A percentile compares a stretch with the other conserved stretches of the same genome.
phyloP scores from a whole-genome alignment of 1,140 invertebrate species.

The Asobara japonica region DNA sequence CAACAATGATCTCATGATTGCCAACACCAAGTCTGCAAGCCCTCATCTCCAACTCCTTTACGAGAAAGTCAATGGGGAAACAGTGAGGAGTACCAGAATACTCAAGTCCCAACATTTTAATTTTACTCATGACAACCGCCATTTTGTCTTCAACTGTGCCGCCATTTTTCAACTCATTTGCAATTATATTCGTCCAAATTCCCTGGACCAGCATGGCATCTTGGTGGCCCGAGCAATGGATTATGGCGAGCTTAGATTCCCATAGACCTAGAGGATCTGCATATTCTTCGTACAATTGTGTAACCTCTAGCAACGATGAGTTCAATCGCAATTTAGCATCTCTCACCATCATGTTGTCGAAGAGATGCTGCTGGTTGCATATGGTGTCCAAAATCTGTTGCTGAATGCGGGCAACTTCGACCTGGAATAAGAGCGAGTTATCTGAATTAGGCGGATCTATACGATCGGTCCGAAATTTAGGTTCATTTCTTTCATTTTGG shows the following conservation, averaged over 20 bases:
- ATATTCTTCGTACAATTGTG: conserved; percentile 85
- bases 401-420: conserved; percentile 88
- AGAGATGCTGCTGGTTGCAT: conserved; percentile 59
- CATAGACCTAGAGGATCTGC: conserved; percentile 83
- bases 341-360: conserved; percentile 58
- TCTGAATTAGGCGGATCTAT: too few relatives aligned
- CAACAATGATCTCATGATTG: conserved; percentile 75
- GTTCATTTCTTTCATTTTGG: too few relatives aligned
- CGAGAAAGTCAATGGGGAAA: conserved; percentile 80
- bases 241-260: conserved; percentile 87
- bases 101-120: conserved; percentile 77
- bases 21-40: conserved; percentile 76
- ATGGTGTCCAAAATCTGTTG: conserved; percentile 76
- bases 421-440: too few relatives aligned
- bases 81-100: conserved; percentile 79
- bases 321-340: conserved; percentile 69
- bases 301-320: conserved; percentile 73
- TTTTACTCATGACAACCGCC: conserved; percentile 76
- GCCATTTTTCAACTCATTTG: conserved; percentile 65
- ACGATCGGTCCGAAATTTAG: too few relatives aligned
- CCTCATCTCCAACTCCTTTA: conserved; percentile 79
- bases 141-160: conserved; percentile 72
- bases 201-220: conserved; percentile 80
- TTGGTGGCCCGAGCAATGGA: conserved; percentile 85
- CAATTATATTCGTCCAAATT: conserved; percentile 82